Evolutionary conservation across 2,797 vertebrate species (phyloP), one percentile per base, ranked within the genome.

Genomic region (Tadarida brasiliensis): DNA sequence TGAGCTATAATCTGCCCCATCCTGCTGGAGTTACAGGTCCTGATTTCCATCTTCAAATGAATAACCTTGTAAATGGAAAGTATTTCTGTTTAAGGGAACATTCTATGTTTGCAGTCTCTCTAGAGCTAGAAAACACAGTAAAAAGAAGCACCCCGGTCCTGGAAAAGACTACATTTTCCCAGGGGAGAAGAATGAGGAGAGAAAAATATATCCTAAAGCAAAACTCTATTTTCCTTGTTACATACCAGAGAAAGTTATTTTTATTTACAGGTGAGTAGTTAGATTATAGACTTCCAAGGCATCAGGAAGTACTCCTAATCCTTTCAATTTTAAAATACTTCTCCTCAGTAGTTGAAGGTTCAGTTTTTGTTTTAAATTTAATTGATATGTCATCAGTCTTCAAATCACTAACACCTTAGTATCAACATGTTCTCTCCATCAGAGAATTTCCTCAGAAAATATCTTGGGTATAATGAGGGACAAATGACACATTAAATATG

Each of bases 401-500:
- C 24, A 2, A 80, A 70, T 87, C 22, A 65, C 26, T 49, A 86
- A 67, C 17, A 56, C 22, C 1, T 70, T 51, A 70, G 16, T 67
- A 17, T 88, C 28, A 87, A 80, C 44, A 65, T 87, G 11, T 84
- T 68, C 4, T 57, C 30, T 89, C 30, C 76, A 89, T 24, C 35
- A 67, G 80, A 83, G 26, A 86, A 57, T n/a, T 90, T 90, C 24
- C 59, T 87, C 28, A 87, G 35, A 88, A 68, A 87, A 67, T 65
- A 47, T 65, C 30, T 77, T 35, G 28, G 39, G 15, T 82, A 39
- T 56, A 73, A 95, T 70, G 12, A 67, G 16, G 39, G 44, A 80
- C 65, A 93, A 87, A 65, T 87, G 57, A 74, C 26, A 93, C 26
- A 67, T 87, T 73, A 90, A 77, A 35, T 57, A 49, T 33, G 54